Conservation (phyloP, 2,113 vertebrate genomes). For the Microcebus murinus region DNA sequence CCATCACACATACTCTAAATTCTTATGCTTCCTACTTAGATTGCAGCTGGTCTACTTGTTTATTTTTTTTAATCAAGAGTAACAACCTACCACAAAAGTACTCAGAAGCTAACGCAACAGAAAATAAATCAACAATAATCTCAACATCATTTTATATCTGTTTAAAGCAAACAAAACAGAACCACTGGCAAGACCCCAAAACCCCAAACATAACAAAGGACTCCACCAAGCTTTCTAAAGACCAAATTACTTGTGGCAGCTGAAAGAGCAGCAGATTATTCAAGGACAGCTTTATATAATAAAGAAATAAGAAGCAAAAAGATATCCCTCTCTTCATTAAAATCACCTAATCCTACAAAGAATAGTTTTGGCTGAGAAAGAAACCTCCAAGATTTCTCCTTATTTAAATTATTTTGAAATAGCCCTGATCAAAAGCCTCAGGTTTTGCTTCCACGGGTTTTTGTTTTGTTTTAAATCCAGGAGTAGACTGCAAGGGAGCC, state of each 20-base stretch:
- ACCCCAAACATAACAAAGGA: not conserved
- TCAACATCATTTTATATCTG: not conserved
- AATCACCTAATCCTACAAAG: not conserved
- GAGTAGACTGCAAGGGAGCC: not conserved
- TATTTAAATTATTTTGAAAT: not conserved
- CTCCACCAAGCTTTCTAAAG: not conserved
- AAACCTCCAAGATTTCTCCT: not conserved
- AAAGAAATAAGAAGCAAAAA: not conserved
- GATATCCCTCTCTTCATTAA: not conserved
- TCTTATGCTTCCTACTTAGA: not conserved
- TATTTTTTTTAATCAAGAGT: slow-evolving; percentile 53
- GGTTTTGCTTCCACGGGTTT: not conserved
- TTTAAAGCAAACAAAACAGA: slow-evolving; percentile 59
- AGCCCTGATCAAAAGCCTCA: too few species aligned
- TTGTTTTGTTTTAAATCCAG: not conserved
- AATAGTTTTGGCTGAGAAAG: not conserved
- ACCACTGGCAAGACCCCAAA: slow-evolving; percentile 24
- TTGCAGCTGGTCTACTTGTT: not conserved
- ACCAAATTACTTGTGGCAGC: not conserved
- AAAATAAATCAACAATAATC: slow-evolving; percentile 41
- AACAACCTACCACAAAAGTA: slow-evolving; percentile 56
- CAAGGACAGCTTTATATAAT: not conserved
- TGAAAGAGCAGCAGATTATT: not conserved
- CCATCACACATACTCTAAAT: not conserved
- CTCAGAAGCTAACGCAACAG: slow-evolving; percentile 56